Evolutionary conservation across 2,888 invertebrate species (phyloP).

Genomic region (Lochmaea capreae): DNA sequence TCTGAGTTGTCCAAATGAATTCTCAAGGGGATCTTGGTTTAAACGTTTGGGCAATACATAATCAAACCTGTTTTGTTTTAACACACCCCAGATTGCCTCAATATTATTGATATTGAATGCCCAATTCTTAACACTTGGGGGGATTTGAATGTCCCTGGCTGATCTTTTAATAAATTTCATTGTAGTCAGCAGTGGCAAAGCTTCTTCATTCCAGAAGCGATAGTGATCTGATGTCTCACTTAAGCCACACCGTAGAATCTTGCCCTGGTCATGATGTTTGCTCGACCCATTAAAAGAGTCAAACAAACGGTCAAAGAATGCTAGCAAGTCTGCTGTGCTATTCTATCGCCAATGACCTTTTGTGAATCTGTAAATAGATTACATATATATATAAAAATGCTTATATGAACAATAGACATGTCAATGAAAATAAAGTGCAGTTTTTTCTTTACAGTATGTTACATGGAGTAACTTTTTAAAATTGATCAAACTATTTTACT

Average conservation of each 20-base stretch:
- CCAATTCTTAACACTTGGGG: slow-evolving; percentile 18
- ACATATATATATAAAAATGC: no score
- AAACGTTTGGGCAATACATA: slow-evolving; percentile 17
- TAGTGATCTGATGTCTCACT: slow-evolving; percentile 22
- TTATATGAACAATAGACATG: no score
- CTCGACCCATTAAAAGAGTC: no score
- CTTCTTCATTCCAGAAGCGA: slow-evolving; percentile 29
- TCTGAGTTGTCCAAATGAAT: slow-evolving; percentile 10
- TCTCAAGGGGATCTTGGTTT: slow-evolving; percentile 8
- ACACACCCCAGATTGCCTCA: slow-evolving; percentile 8
- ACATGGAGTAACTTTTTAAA: no score
- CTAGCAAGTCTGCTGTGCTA: no score
- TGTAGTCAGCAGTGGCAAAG: slow-evolving; percentile 2
- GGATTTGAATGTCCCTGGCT: slow-evolving; percentile 12
- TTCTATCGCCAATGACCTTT: no score
- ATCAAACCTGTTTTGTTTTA: not conserved
- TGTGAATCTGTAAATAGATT: no score
- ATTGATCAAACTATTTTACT: no score
- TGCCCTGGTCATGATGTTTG: slow-evolving; percentile 23
- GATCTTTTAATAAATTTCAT: slow-evolving; percentile 16
- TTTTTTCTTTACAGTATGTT: no score
- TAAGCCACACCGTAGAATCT: slow-evolving; percentile 22
- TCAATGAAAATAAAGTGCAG: no score
- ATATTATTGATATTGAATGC: slow-evolving; percentile 15
- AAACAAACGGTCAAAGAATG: no score